Conservation (phyloP, 2,888 invertebrate species). For the Drosophila antonietae region DNA sequence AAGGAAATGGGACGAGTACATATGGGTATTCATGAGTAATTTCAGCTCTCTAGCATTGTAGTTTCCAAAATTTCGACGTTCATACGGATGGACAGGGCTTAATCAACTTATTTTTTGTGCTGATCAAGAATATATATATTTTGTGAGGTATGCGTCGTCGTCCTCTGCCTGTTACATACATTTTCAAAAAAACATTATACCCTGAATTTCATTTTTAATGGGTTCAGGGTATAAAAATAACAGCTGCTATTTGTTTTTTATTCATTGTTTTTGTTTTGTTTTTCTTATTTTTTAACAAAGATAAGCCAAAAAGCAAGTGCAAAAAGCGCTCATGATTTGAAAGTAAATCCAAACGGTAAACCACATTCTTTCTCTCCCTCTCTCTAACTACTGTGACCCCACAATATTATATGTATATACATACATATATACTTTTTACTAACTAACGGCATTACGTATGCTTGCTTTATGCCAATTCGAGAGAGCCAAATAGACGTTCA, state of each 20-base stretch:
- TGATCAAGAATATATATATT: too few relatives aligned
- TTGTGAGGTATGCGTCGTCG: too few relatives aligned
- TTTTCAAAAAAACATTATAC: too few relatives aligned
- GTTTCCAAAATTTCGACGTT: too few relatives aligned
- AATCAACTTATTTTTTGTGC: too few relatives aligned
- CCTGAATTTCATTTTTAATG: too few relatives aligned
- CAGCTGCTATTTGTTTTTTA: conserved; percentile 10
- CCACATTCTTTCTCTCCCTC: background rate
- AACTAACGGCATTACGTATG: conserved; percentile 14
- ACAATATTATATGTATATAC: background rate
- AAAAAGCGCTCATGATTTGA: conserved; percentile 7
- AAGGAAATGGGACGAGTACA: too few relatives aligned
- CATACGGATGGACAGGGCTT: too few relatives aligned
- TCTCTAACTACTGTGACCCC: conserved; percentile 9
- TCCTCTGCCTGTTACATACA: too few relatives aligned
- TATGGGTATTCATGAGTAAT: too few relatives aligned
- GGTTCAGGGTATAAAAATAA: background rate
- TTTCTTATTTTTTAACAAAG: conserved; percentile 21
- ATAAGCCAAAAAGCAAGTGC: conserved; percentile 35
- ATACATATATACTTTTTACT: background rate
- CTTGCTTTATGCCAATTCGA: conserved; percentile 1
- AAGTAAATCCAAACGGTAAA: conserved; percentile 14
- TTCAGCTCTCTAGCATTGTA: too few relatives aligned
- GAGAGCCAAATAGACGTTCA: conserved; percentile 28
- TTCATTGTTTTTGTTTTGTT: background rate